Evolutionary conservation across 2,888 invertebrate genomes (phyloP).

Genomic region (Onthophagus sagittarius): DNA sequence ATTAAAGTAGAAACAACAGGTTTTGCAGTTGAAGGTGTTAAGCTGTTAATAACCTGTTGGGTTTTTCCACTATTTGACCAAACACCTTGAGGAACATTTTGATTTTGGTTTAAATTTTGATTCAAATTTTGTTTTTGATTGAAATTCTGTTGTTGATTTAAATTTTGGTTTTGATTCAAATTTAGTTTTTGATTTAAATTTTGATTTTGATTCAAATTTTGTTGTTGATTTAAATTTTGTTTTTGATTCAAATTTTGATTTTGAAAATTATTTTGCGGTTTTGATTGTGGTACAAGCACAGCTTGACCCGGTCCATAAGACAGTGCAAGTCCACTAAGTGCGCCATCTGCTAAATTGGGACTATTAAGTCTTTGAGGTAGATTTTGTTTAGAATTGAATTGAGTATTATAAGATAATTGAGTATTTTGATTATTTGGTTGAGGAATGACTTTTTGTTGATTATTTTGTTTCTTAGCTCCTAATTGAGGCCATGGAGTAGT

Average conservation of each 20-base stretch:
- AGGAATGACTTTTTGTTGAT: conserved; percentile 4
- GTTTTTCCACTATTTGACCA: conserved; percentile 9
- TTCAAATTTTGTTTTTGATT: not conserved
- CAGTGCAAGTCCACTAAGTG: conserved; percentile 16
- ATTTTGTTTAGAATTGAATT: conserved; percentile 3
- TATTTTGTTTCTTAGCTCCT: conserved; percentile 25
- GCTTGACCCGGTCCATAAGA: conserved; percentile 17
- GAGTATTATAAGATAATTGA: conserved; percentile 7
- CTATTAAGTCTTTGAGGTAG: not conserved
- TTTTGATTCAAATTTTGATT: not conserved
- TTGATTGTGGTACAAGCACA: not conserved
- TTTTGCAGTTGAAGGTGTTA: not conserved
- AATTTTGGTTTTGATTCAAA: not conserved
- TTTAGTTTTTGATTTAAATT: not conserved
- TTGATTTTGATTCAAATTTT: not conserved
- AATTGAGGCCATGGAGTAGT: conserved; percentile 38
- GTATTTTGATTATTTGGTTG: conserved; percentile 7
- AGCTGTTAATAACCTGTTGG: conserved; percentile 2
- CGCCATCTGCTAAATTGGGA: not conserved
- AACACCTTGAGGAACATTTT: conserved; percentile 2
- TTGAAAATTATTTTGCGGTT: conserved; percentile 1
- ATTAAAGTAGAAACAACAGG: not conserved
- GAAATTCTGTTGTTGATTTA: not conserved
- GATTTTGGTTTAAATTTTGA: conserved; percentile 3
- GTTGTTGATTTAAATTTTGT: conserved; percentile 11